These are phyloP conservation scores for Gymnoscelis rufifasciata DNA, from an alignment of 2,888 invertebrate genomes.

Conservation along the genomic window DNA sequence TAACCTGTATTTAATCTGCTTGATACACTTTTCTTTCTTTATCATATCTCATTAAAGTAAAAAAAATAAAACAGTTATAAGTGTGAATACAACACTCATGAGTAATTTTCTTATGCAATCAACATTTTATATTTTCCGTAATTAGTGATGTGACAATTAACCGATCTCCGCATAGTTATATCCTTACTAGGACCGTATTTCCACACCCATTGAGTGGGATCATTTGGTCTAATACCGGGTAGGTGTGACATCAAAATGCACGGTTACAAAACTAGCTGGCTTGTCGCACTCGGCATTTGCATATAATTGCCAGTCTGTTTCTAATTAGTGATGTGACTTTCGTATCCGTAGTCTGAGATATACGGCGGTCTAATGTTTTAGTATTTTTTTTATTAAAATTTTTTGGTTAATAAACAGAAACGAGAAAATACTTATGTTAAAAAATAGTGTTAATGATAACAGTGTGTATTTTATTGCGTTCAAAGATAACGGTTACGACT, in stretches of 20 bases:
- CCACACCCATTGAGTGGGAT: slow-evolving; percentile 29
- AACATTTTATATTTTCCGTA: not conserved
- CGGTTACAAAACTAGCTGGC: slow-evolving; percentile 63
- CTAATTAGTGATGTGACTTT: slow-evolving; percentile 50
- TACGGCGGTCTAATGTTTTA: no score
- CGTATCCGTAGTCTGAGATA: slow-evolving; percentile 3
- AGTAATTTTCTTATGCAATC: no score
- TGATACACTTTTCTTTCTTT: no score
- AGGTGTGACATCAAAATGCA: slow-evolving; percentile 60
- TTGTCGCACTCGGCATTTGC: slow-evolving; percentile 61
- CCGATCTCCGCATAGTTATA: not conserved
- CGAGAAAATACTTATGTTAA: no score
- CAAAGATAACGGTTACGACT: no score
- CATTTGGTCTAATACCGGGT: slow-evolving; percentile 35
- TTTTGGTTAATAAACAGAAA: not conserved
- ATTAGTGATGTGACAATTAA: not conserved
- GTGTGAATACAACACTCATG: no score
- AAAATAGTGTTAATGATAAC: no score
- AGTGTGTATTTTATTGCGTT: no score
- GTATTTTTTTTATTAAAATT: not conserved
- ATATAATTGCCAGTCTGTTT: slow-evolving; percentile 68
- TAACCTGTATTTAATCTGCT: no score
- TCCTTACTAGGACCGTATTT: slow-evolving; percentile 14
- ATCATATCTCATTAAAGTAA: no score
- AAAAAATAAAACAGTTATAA: no score